Base-by-base conservation (phyloP, 1,140 invertebrate species). In the Microplitis demolitor region DNA sequence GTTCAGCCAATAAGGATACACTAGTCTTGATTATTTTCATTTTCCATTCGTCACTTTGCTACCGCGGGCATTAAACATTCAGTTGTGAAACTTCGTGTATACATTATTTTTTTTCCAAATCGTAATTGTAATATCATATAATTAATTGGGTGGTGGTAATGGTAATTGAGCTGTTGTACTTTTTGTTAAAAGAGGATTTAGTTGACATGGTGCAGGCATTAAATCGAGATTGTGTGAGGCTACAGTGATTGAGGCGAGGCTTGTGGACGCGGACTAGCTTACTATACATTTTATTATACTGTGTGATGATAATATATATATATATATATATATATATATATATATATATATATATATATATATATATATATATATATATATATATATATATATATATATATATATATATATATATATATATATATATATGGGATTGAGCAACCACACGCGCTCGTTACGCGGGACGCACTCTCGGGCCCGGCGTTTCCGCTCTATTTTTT, bases 401-500 rank as follows among this genome's bases (percentile, higher is more conserved):
- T 33, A 31, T n/a, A 24, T 31, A 33, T n/a, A 14, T 14, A 60
- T 1, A 35, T n/a, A 39, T 69, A 60, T 60, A 69, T 60, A n/a
- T 66, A 45, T 35, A 56, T 9, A 34, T 31, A 9, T 60, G 35
- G 24, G 37, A 74, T 74, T 73, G 71, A 73, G 54, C 61, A 70
- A 76, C 13, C 72, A 69, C 71, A 66, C 74, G 73, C 77, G 73
- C 77, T 81, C 75, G 78, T 79, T 77, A 78, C 74, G 61, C 61
- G 63, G 72, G 72, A 73, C 72, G 78, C 78, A 82, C 80, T 79
- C 75, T 79, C 75, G 79, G 78, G 75, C 76, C 78, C 74, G 66
- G 73, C 61, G 51, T 83, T 85, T 85, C 83, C 84, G 83, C 76
- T 83, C 80, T 71, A 80, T 83, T 84, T 85, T 85, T 79, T 79